Conservation (phyloP, 2,797 vertebrate species). For the Fratercula arctica region DNA sequence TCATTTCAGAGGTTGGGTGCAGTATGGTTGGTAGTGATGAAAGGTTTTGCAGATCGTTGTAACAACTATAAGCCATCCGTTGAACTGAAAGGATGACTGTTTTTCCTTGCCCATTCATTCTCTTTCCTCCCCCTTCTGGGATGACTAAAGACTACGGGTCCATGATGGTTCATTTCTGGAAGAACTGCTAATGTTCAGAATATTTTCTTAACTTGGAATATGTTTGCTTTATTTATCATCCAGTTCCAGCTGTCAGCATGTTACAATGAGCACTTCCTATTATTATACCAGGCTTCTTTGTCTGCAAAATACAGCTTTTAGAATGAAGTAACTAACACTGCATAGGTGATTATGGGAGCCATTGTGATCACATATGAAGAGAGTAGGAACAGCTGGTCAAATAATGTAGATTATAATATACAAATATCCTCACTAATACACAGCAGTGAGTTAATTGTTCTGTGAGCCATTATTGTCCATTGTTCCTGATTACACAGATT, state of each 20-base stretch:
- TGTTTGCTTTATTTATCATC: slow-evolving; percentile 23
- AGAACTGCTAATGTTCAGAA: background rate
- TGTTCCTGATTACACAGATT: slow-evolving; percentile 40
- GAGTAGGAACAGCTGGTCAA: slow-evolving; percentile 53
- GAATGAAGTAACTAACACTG: slow-evolving; percentile 15
- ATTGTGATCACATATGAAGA: slow-evolving; percentile 27
- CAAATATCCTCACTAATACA: slow-evolving; percentile 29
- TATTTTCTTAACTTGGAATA: slow-evolving; percentile 18
- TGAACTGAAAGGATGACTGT: background rate
- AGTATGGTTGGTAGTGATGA: accelerated
- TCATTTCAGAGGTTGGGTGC: background rate
- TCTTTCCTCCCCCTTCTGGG: background rate
- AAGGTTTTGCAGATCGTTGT: background rate
- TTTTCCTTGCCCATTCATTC: background rate
- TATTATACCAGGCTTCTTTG: slow-evolving; percentile 30
- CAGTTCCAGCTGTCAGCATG: background rate
- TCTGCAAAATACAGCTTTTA: slow-evolving; percentile 36
- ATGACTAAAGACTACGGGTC: background rate
- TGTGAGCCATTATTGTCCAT: slow-evolving; percentile 45
- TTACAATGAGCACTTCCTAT: slow-evolving; percentile 21
- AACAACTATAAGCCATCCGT: background rate
- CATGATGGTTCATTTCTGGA: background rate
- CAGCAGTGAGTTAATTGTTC: slow-evolving; percentile 36
- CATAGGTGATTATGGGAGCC: slow-evolving; percentile 48
- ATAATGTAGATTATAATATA: slow-evolving; percentile 52